These are phyloP conservation scores for Diachasma alloeum DNA, from an alignment of 1,140 invertebrate genomes.

Conservation along the genomic window DNA sequence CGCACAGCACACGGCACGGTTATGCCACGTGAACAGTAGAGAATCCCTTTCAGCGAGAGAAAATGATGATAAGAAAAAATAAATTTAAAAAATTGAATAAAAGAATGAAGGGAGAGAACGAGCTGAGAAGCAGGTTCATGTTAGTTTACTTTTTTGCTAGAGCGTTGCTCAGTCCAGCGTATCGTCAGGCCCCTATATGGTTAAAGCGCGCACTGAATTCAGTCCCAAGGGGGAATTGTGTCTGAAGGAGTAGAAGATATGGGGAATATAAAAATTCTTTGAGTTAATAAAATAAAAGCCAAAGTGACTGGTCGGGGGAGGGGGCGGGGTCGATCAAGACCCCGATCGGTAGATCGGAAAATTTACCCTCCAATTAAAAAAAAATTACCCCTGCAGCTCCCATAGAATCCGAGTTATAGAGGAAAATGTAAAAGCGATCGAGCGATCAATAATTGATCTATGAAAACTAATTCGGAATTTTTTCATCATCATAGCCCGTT, in stretches of 20 bases:
- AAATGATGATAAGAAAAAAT: constrained; percentile 37
- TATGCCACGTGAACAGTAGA: constrained; percentile 3
- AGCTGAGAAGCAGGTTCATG: constrained; percentile 47
- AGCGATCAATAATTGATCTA: too few species aligned
- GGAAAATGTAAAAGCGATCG: too few species aligned
- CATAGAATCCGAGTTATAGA: too few species aligned
- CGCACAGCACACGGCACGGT: neutral
- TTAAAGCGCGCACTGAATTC: constrained; percentile 9
- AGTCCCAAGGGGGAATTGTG: neutral
- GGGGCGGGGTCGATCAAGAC: too few species aligned
- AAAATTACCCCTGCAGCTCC: too few species aligned
- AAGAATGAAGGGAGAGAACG: constrained; percentile 12
- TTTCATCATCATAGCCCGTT: too few species aligned
- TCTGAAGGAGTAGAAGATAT: neutral
- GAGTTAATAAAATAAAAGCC: too few species aligned
- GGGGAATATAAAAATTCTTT: too few species aligned
- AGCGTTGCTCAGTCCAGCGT: constrained; percentile 44
- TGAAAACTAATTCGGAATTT: too few species aligned
- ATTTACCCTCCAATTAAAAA: too few species aligned
- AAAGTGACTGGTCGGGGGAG: too few species aligned
- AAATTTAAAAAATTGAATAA: constrained; percentile 33
- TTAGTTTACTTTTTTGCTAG: constrained; percentile 45
- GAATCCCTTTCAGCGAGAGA: constrained; percentile 1
- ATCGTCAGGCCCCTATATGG: constrained; percentile 55
- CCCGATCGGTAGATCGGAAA: too few species aligned